Evolutionary conservation across 2,797 vertebrate genomes (phyloP).

Genomic region (Scolopax bukidnonensis): DNA sequence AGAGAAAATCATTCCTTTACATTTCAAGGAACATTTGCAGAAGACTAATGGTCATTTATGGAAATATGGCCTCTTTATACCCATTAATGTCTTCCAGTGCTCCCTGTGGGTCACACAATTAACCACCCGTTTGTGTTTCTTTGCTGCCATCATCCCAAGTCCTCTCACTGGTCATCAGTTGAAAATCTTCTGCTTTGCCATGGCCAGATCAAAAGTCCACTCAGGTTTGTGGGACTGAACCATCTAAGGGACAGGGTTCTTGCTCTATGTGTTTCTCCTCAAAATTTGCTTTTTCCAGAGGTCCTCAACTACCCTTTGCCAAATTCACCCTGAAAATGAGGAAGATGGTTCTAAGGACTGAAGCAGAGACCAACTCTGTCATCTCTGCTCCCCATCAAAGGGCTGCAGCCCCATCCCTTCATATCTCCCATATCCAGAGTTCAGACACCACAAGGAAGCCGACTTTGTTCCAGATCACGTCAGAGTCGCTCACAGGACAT

Average conservation of each 20-base stretch:
- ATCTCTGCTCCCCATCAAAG: background rate
- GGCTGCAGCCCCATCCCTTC: background rate
- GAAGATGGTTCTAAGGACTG: background rate
- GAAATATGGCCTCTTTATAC: constrained; percentile 63
- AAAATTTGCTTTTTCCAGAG: background rate
- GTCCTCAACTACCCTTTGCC: background rate
- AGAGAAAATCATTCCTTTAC: constrained; percentile 56
- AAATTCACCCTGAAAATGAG: background rate
- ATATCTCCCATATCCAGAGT: rapidly evolving
- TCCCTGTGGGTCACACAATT: constrained; percentile 56
- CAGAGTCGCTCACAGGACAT: rapidly evolving
- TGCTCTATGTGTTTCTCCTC: background rate
- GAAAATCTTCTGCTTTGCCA: background rate
- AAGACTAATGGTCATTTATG: constrained; percentile 70
- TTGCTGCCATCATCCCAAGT: background rate
- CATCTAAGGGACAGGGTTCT: background rate
- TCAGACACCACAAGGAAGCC: background rate
- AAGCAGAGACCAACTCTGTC: background rate
- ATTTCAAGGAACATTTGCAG: constrained; percentile 64
- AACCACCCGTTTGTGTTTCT: constrained; percentile 42
- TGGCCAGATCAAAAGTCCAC: background rate
- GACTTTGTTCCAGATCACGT: background rate
- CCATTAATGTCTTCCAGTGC: constrained; percentile 51
- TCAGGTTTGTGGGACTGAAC: background rate
- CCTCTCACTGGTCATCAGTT: background rate